phyloP scores from a whole-genome alignment of 1,140 invertebrate genomes.

The Bathynomus jamesi region DNA sequence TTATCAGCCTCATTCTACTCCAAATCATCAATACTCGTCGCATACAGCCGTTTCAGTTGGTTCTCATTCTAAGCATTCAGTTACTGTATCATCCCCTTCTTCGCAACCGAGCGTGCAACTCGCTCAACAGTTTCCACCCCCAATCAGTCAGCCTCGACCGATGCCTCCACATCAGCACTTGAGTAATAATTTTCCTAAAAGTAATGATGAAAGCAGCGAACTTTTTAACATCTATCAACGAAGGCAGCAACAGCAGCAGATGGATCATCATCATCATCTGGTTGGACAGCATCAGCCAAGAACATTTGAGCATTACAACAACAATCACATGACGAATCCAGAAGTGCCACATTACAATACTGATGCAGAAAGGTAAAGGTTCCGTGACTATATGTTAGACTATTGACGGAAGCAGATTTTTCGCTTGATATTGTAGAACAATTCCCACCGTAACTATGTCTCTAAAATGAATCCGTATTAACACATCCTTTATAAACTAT shows the following conservation, averaged over 20 bases:
- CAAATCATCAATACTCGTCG: slow-evolving; percentile 24
- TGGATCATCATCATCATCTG: neutral
- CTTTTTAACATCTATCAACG: slow-evolving; percentile 31
- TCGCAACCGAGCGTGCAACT: neutral
- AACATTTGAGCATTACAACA: neutral
- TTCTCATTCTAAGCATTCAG: neutral
- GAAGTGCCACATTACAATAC: neutral
- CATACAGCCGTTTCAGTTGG: slow-evolving; percentile 16
- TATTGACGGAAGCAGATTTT: too few species aligned
- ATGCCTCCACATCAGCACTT: neutral
- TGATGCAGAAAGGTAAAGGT: neutral
- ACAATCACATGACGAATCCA: neutral
- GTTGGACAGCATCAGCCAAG: neutral
- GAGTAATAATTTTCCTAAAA: slow-evolving; percentile 18
- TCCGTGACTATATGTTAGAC: too few species aligned
- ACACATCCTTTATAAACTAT: too few species aligned
- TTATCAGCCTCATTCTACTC: neutral
- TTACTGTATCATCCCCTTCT: slow-evolving; percentile 7
- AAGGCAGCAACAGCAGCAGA: slow-evolving; percentile 15
- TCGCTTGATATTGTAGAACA: too few species aligned
- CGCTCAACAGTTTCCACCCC: neutral
- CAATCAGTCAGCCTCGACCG: neutral
- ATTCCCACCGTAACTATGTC: too few species aligned
- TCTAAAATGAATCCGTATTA: too few species aligned
- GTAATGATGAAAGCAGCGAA: slow-evolving; percentile 22